These are phyloP conservation scores for Chrysochloris asiatica DNA, from an alignment of 2,113 vertebrate genomes.

Conservation along the genomic window DNA sequence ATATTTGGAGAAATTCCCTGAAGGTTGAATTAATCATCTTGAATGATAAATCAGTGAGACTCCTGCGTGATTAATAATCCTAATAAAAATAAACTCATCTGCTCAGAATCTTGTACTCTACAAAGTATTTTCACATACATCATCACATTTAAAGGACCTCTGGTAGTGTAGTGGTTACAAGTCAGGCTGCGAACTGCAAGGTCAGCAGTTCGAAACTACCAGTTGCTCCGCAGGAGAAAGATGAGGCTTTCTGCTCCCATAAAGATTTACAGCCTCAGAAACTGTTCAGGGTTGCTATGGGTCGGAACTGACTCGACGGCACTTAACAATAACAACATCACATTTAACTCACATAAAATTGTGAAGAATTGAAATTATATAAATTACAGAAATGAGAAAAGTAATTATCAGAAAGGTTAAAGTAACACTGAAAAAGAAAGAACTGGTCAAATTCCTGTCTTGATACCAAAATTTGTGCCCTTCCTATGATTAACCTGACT, in stretches of 20 bases:
- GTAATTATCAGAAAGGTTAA: neutral
- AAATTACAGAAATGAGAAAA: conserved; percentile 33
- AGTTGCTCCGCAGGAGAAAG: too few relatives aligned
- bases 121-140: too few relatives aligned
- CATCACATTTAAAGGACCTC: too few relatives aligned
- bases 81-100: conserved; percentile 25
- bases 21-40: conserved; percentile 4
- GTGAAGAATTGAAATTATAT: neutral
- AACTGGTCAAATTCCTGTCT: neutral
- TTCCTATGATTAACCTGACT: neutral
- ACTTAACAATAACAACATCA: too few relatives aligned
- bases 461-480: neutral
- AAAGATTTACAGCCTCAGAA: too few relatives aligned
- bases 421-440: neutral
- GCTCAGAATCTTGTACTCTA: neutral
- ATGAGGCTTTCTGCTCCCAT: too few relatives aligned
- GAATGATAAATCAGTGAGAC: neutral
- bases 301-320: too few relatives aligned
- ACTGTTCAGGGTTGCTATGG: too few relatives aligned
- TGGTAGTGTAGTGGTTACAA: too few relatives aligned
- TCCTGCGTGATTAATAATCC: neutral
- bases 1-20: neutral
- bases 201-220: too few relatives aligned
- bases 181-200: too few relatives aligned
- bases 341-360: neutral